These are phyloP conservation scores for Drosophila erecta DNA, from an alignment of 1,140 invertebrate genomes.

Conservation along the genomic window DNA sequence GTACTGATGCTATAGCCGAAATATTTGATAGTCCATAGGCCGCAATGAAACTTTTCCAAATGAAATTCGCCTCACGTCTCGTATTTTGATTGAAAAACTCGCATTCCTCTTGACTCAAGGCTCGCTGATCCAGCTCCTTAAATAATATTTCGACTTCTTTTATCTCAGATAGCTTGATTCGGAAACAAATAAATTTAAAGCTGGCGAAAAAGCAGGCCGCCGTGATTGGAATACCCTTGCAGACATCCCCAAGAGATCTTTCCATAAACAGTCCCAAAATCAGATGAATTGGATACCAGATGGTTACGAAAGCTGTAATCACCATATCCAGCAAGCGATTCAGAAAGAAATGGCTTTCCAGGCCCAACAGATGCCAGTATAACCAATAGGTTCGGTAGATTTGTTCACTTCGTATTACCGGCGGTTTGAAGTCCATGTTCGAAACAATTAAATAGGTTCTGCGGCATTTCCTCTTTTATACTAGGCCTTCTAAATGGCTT, in stretches of 20 bases:
- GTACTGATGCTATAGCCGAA: constrained; percentile 22
- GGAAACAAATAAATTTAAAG: constrained; percentile 54
- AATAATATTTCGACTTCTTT: constrained; percentile 27
- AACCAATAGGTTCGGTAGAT: constrained; percentile 43
- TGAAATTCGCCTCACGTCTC: constrained; percentile 20
- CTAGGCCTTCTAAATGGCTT: not conserved
- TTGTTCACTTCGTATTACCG: constrained; percentile 20
- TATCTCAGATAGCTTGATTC: constrained; percentile 43
- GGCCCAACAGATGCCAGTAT: constrained; percentile 40
- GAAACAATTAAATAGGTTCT: not conserved
- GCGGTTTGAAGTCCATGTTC: constrained; percentile 20
- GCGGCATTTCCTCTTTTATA: constrained; percentile 18
- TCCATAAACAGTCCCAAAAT: constrained; percentile 34
- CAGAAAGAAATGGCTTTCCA: constrained; percentile 9
- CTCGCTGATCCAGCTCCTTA: constrained; percentile 40
- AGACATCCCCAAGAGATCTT: constrained; percentile 30
- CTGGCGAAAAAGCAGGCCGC: constrained; percentile 47
- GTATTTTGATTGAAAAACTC: constrained; percentile 28
- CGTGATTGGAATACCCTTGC: constrained; percentile 51
- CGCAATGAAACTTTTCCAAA: constrained; percentile 46
- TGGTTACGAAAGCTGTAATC: constrained; percentile 39
- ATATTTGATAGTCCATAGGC: constrained; percentile 40
- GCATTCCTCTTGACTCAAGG: constrained; percentile 27
- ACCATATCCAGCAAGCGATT: constrained; percentile 20
- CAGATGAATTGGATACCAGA: constrained; percentile 59